phyloP scores from a whole-genome alignment of 2,797 vertebrate genomes.

The Muscicapa striata region DNA sequence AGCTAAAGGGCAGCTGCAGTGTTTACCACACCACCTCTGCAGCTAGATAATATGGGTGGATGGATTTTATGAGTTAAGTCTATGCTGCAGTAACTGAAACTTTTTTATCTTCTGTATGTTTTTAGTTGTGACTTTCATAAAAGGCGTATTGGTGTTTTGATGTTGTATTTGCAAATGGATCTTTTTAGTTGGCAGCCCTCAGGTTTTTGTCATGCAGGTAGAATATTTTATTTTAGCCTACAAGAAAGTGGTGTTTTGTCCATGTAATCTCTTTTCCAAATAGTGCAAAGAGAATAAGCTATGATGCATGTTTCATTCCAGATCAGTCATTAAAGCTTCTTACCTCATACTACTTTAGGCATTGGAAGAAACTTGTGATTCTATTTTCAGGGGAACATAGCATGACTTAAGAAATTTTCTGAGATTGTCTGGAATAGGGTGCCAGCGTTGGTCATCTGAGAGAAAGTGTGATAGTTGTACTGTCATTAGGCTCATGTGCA shows the following conservation, averaged over 20 bases:
- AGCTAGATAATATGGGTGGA: rapidly evolving
- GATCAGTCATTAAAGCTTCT: neutral
- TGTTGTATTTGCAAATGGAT: neutral
- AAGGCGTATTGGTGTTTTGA: neutral
- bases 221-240: neutral
- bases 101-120: neutral
- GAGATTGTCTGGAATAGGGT: neutral
- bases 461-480: neutral
- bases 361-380: neutral
- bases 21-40: neutral
- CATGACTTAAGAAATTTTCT: neutral
- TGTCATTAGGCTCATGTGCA: neutral
- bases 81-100: neutral
- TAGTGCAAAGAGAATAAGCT: neutral
- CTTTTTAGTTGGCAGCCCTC: neutral
- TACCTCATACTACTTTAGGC: neutral
- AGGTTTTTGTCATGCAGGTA: neutral
- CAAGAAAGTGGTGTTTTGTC: neutral
- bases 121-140: neutral
- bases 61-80: neutral
- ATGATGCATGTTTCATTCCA: neutral
- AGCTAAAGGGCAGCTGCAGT: neutral
- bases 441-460: neutral
- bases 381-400: neutral
- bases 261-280: neutral